Percentiles rank a stretch among this genome's conserved stretches.
Conservation (phyloP, 2,888 invertebrate genomes). For the Rosalia funebris region DNA sequence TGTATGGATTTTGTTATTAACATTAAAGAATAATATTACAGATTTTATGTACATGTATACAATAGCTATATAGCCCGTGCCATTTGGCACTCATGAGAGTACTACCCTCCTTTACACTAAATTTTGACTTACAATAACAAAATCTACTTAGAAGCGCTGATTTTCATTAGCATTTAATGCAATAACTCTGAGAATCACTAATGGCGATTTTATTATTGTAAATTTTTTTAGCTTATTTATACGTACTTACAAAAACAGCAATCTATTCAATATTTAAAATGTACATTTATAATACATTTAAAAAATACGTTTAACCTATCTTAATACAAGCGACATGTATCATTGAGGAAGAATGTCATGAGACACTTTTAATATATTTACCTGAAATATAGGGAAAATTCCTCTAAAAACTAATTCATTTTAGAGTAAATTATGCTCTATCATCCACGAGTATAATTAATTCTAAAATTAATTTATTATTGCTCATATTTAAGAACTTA, state of each 20-base stretch:
- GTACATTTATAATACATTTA: too few species aligned
- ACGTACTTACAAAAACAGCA: slow-evolving; percentile 48
- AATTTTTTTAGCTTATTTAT: slow-evolving; percentile 47
- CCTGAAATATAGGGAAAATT: too few species aligned
- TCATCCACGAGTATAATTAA: too few species aligned
- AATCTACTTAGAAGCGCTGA: slow-evolving; percentile 19
- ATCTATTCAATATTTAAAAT: slow-evolving; percentile 31
- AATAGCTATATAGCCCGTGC: slow-evolving; percentile 57
- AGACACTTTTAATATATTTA: too few species aligned
- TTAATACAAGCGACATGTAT: too few species aligned
- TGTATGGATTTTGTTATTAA: slow-evolving; percentile 60
- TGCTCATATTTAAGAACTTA: too few species aligned
- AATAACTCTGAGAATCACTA: slow-evolving; percentile 17
- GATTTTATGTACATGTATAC: slow-evolving; percentile 62
- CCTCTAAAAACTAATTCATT: too few species aligned
- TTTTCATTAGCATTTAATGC: slow-evolving; percentile 37
- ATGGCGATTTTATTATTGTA: slow-evolving; percentile 43
- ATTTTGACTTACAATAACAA: slow-evolving; percentile 34
- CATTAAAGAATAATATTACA: slow-evolving; percentile 62
- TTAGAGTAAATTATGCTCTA: too few species aligned
- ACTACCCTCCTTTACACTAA: slow-evolving; percentile 42
- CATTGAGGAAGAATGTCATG: too few species aligned
- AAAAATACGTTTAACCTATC: too few species aligned
- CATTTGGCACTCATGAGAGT: slow-evolving; percentile 59
- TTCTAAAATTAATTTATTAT: too few species aligned